Evolutionary conservation across 2,113 vertebrate species (phyloP), one percentile per base, ranked within the genome.

Genomic region (Cynocephalus volans): DNA sequence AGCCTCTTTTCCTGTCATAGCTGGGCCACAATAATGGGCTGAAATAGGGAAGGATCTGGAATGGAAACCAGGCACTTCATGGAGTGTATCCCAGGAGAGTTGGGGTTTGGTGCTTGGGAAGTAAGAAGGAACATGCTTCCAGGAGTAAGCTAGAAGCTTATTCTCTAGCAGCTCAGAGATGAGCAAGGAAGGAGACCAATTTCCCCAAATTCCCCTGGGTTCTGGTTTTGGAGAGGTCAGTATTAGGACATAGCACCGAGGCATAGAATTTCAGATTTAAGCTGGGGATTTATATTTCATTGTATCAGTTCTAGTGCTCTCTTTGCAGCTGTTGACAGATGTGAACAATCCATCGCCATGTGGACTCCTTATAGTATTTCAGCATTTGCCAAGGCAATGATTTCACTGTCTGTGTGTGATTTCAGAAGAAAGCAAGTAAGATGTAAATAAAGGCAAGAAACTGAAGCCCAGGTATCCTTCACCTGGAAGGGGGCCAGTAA

Each of bases 281-380:
- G 41, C 75, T 96, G 94, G 85, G 92, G 84, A 98, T 97, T 98
- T 98, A 97, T 97, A 90, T 97, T 98, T 96, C 36, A 62, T 90
- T 98, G 94, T 97, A 95, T 96, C 83, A 95, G 15, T 96, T 97
- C 23, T n/a, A 87, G 50, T 86, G 90, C 88, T 98, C 65, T 95
- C 24, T 48, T 98, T 97, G 90, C 62, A 96, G 73, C 60, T 76
- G 26, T 96, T 97, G 95, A 98, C 96, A 98, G 97, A 98, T 98
- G 93, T 97, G 95, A 97, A 88, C 91, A 92, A 87, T 97, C 87
- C 90, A 73, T 92, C 96, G 88, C 91, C 87, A 94, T 88, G 95
- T 97, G 87, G 96, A 97, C 93, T 98, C 91, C 95, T 98, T 98
- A 98, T 96, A 97, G 89, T 93, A 97, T 96, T 98, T 98, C 96